Evolutionary conservation across 1,140 invertebrate species (phyloP), one percentile per base, ranked within the genome.

Genomic region (Drosophila gunungcola): DNA sequence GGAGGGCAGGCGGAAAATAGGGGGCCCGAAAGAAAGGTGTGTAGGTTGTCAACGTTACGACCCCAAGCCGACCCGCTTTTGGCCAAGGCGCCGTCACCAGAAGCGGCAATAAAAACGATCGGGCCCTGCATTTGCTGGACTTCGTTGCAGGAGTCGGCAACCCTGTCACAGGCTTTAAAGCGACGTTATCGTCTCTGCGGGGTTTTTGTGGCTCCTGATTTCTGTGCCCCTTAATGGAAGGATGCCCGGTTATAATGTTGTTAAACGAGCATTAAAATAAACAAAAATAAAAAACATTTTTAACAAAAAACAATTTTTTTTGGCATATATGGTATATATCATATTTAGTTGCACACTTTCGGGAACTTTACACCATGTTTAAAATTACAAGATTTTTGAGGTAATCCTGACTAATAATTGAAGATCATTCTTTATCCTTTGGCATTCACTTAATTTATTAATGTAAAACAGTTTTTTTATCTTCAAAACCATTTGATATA

Each of bases 41-140:
- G 56, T 27, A 58, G 63, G 83, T 88, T 88, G 84, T 88, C 83
- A 88, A 88, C 83, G 84, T 83, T 73, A 89, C 83, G 84, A 89
- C 79, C 83, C 72, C 42, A 70, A 70, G 27, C 64, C 63, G 67
- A 70, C 67, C 67, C 67, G 51, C 67, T 69, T 70, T 79, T 70
- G 70, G 62, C 79, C 75, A 88, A 88, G 75, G 75, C 79, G 80
- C 78, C 73, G 77, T 39, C 46, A 62, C 34, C 63, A 68, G 63
- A 69, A 70, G 48, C 16, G 63, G 51, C 67, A 70, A 70, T 70
- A 70, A 49, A 69, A 54, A 55, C 64, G 57, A 57, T 70, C 65
- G 38, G 45, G 36, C 56, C 68, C 68, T 57, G 53, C 68, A 48
- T 70, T 70, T 70, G 51, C 65, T 57, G 65, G 68, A 57, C 65